Conservation (phyloP, 1,140 invertebrate genomes). For the Stratiolaelaps scimitus region DNA sequence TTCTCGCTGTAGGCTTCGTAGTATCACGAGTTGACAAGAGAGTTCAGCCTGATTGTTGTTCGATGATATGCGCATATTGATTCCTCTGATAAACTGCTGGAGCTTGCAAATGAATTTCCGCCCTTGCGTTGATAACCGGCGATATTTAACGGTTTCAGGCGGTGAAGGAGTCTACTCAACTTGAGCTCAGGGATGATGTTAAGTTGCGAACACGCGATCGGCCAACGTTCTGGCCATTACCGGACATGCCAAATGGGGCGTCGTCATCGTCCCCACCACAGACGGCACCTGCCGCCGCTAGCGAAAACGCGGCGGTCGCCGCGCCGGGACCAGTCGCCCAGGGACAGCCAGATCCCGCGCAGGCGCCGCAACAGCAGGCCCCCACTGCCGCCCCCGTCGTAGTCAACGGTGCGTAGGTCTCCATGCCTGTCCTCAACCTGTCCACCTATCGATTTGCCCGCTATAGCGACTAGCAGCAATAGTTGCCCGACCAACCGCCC, state of each 20-base stretch:
- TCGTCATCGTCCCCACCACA: conserved; percentile 32
- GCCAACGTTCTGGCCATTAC: conserved; percentile 72
- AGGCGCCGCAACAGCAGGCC: no score
- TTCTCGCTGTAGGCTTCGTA: no score
- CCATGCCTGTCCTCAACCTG: no score
- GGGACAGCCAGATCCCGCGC: background rate
- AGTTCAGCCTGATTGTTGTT: no score
- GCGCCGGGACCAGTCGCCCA: conserved; percentile 18
- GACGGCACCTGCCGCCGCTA: conserved; percentile 34
- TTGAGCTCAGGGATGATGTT: conserved; percentile 64
- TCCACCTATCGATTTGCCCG: no score
- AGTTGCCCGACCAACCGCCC: no score
- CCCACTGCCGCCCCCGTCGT: conserved; percentile 7
- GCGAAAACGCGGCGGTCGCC: conserved; percentile 26
- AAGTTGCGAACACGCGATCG: conserved; percentile 66
- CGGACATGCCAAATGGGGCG: conserved; percentile 43
- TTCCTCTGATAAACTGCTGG: no score
- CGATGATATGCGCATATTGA: background rate
- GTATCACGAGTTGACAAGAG: no score
- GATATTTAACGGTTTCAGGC: conserved; percentile 45
- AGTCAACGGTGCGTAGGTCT: conserved; percentile 24
- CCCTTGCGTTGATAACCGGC: no score
- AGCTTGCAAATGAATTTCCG: no score
- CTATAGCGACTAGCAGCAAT: no score
- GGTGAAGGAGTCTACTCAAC: conserved; percentile 61